A percentile compares a stretch with the other conserved stretches of the same genome.
Evolutionary conservation across 2,113 vertebrate species (phyloP).

Genomic region (Engystomops pustulosus): DNA sequence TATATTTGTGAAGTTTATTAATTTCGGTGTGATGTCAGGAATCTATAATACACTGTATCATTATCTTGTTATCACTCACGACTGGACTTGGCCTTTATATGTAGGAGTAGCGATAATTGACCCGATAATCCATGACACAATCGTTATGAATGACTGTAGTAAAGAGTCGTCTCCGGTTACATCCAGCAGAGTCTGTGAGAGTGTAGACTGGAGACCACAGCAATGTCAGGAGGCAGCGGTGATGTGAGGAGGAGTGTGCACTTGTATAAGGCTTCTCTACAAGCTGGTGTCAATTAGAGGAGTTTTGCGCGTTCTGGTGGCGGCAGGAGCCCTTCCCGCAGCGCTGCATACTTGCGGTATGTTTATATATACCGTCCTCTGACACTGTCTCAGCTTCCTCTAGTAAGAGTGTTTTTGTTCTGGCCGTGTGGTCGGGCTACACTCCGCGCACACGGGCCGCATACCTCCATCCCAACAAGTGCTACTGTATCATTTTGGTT

Average conservation of each 20-base stretch:
- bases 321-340: constrained; percentile 1
- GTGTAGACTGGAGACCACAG: constrained; percentile 14
- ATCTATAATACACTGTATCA: not conserved
- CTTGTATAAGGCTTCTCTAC: not conserved
- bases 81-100: not conserved
- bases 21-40: no score
- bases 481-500: constrained; percentile 13
- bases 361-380: constrained; percentile 7
- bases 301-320: not conserved
- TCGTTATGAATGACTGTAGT: not conserved
- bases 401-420: constrained; percentile 36
- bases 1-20: not conserved
- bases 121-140: not conserved
- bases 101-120: not conserved
- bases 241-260: not conserved
- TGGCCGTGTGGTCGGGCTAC: constrained; percentile 15
- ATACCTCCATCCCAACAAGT: constrained; percentile 12
- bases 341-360: constrained; percentile 16
- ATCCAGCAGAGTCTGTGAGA: constrained; percentile 9
- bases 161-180: not conserved
- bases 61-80: not conserved
- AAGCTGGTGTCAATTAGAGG: constrained; percentile 19
- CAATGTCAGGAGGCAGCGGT: constrained; percentile 10
- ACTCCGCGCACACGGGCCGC: not conserved
- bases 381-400: not conserved